Evolutionary conservation across 2,113 vertebrate species (phyloP), one percentile per base, ranked within the genome.

Genomic region (Cisticola juncidis): DNA sequence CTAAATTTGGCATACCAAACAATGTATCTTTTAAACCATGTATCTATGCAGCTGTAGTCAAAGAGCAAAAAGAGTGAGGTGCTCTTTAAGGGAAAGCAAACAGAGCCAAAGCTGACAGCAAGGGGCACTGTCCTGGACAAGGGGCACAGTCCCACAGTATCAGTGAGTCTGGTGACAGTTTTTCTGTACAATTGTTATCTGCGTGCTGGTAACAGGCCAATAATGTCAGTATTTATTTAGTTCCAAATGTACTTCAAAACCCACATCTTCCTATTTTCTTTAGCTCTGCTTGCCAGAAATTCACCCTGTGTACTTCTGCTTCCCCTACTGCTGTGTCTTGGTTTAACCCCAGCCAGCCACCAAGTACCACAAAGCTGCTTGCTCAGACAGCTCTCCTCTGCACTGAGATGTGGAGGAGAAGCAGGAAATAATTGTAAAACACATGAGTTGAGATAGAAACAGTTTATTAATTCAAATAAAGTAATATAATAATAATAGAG

Each of bases 181-280:
- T 48, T 56, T 70, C 38, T 64, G 19, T 35, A 12, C 0, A 1
- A 12, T 11, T 89, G 21, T 70, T 60, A 18, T 68, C 48, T 87
- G 22, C 3, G 0, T n/a, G 33, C 38, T 5, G 4, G 48, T 70
- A 73, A 44, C 1, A 3, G n/a, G 50, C 72, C 2, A 6, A 42
- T 66, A 20, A 26, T 35, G 15, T 29, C 64, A 58, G 42, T 78
- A 58, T 92, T 88, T 94, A 94, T 94, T 96, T 79, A 91, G 81
- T 96, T 81, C 61, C 36, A 84, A 87, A 94, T 90, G 57, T 91
- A 93, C 87, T 91, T 93, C 33, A 76, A 68, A 96, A 95, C 81
- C 53, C 81, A 81, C 90, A 87, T 74, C 90, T 97, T 96, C 95
- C 92, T 79, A 28, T 87, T 94, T 97, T 87, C 57, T 76, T 71